phyloP scores from a whole-genome alignment of 2,113 vertebrate species.

The Pygoscelis adeliae region DNA sequence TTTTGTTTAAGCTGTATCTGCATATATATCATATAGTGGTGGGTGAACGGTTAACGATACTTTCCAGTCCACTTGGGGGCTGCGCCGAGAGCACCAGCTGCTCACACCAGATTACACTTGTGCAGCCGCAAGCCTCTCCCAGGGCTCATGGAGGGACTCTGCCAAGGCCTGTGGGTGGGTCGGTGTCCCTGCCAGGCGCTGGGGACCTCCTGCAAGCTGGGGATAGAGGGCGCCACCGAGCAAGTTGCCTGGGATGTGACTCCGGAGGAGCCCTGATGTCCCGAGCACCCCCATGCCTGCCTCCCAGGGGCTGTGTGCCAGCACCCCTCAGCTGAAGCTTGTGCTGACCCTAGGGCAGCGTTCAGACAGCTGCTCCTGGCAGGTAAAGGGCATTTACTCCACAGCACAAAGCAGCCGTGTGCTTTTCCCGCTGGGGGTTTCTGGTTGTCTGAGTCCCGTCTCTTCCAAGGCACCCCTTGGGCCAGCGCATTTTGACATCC shows the following conservation, averaged over 20 bases:
- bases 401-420: neutral
- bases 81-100: neutral
- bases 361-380: neutral
- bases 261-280: too few species aligned
- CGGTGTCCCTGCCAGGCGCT: accelerated
- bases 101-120: neutral
- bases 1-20: neutral
- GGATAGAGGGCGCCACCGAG: neutral
- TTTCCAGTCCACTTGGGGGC: neutral
- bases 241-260: neutral
- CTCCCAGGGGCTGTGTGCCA: neutral
- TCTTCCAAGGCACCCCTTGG: too few species aligned
- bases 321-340: neutral
- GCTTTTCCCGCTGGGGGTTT: neutral
- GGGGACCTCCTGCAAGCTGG: neutral
- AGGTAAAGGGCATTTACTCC: neutral
- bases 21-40: accelerated
- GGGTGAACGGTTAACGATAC: accelerated
- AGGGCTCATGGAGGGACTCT: neutral
- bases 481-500: accelerated
- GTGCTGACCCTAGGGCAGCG: neutral
- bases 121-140: neutral
- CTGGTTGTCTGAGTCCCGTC: neutral
- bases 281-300: neutral
- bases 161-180: neutral